Evolutionary conservation across 2,888 invertebrate species (phyloP).

Genomic region (Campoplex nolae): DNA sequence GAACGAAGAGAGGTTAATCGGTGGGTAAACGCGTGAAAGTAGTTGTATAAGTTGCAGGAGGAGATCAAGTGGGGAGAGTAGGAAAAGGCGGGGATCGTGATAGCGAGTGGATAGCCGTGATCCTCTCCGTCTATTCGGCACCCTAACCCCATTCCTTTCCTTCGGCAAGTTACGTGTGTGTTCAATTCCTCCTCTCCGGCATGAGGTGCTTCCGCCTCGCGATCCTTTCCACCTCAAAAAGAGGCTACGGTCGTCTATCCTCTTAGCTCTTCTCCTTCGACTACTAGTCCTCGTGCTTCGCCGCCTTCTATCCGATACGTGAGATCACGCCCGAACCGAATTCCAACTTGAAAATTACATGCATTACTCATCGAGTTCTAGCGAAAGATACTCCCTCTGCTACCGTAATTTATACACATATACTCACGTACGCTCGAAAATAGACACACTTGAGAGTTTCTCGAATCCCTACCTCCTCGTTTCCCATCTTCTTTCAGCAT

Average conservation of each 20-base stretch:
- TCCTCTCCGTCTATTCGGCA: conserved; percentile 26
- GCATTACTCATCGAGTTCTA: conserved; percentile 64
- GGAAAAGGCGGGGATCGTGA: conserved; percentile 45
- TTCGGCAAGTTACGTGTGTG: conserved; percentile 41
- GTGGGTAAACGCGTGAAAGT: conserved; percentile 48
- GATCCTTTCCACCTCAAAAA: conserved; percentile 18
- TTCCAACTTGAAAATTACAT: conserved; percentile 65
- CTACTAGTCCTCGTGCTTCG: conserved; percentile 7
- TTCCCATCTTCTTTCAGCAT: neutral
- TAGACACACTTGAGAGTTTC: conserved; percentile 20
- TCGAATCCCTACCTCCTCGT: neutral
- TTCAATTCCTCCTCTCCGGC: neutral
- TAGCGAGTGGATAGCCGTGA: conserved; percentile 22
- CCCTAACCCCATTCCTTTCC: neutral
- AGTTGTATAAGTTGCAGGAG: conserved; percentile 28
- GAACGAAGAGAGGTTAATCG: conserved; percentile 39
- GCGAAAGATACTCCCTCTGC: neutral
- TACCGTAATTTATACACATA: conserved; percentile 13
- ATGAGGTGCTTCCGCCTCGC: neutral
- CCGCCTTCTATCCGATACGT: conserved; percentile 45
- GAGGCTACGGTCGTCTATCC: conserved; percentile 19
- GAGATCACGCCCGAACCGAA: conserved; percentile 60
- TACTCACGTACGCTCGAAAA: neutral
- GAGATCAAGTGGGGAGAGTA: conserved; percentile 30
- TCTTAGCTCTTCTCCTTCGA: neutral